Evolutionary conservation across 2,888 invertebrate genomes (phyloP).

Genomic region (Dichetophora obliterata): DNA sequence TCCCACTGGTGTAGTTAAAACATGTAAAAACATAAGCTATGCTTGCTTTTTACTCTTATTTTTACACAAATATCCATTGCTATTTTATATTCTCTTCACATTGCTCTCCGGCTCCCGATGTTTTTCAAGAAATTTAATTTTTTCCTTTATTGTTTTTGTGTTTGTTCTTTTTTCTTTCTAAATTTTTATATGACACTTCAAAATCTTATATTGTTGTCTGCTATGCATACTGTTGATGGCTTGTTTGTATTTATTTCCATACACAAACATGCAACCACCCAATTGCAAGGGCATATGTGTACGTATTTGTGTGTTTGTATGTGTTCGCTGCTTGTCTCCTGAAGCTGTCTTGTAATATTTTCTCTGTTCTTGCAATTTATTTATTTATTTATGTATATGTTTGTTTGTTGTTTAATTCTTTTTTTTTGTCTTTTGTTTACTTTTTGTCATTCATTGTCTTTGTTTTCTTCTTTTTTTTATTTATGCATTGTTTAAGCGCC

Average conservation of each 20-base stretch:
- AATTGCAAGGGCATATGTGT: neutral
- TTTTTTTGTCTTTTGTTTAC: slow-evolving; percentile 3
- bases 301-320: neutral
- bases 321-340: neutral
- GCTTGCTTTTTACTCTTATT: no score
- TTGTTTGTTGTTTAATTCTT: neutral
- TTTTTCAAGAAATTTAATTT: no score
- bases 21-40: no score
- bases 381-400: neutral
- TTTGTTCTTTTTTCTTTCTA: no score
- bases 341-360: slow-evolving; percentile 29
- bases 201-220: no score
- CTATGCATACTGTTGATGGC: no score
- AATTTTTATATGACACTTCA: no score
- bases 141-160: no score
- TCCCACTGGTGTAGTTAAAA: no score
- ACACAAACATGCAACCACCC: slow-evolving; percentile 12
- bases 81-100: no score
- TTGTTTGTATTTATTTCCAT: neutral
- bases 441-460: neutral
- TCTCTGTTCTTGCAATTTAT: slow-evolving; percentile 6
- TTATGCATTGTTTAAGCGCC: neutral
- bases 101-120: no score
- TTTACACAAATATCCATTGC: no score
- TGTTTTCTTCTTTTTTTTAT: neutral